Percentiles rank a stretch among this genome's conserved stretches.
Conservation (phyloP, 2,888 invertebrate genomes). For the Phoenoteleia sp. region DNA sequence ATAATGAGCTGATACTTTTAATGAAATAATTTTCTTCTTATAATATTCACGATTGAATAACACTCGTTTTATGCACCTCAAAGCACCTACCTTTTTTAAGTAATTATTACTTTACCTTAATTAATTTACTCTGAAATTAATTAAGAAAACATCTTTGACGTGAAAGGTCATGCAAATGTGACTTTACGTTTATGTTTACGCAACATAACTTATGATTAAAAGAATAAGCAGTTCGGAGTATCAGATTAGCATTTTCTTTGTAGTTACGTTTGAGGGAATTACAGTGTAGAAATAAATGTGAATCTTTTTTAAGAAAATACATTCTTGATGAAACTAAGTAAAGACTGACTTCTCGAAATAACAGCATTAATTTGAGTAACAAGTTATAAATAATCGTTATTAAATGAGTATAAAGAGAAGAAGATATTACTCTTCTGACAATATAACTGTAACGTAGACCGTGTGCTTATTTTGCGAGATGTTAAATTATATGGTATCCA, state of each 20-base stretch:
- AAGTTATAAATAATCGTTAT: conserved; percentile 42
- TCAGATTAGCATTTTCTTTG: not conserved
- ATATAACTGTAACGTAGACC: conserved; percentile 39
- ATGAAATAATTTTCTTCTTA: conserved; percentile 34
- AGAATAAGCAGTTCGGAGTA: not conserved
- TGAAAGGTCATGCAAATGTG: conserved; percentile 32
- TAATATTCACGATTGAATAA: conserved; percentile 6
- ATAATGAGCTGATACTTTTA: conserved; percentile 62
- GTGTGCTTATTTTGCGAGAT: conserved; percentile 40
- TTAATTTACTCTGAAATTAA: too few relatives aligned
- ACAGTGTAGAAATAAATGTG: not conserved
- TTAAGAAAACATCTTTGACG: conserved; percentile 25
- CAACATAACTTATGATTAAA: not conserved
- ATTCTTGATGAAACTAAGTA: not conserved
- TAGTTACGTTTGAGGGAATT: not conserved
- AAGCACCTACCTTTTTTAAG: too few relatives aligned
- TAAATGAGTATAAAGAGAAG: conserved; percentile 41
- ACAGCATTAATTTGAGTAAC: not conserved
- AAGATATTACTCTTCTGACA: conserved; percentile 31
- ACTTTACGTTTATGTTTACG: conserved; percentile 1
- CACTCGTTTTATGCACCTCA: conserved; percentile 9
- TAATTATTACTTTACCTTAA: too few relatives aligned
- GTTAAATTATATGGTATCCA: conserved; percentile 29
- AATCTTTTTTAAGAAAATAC: not conserved
- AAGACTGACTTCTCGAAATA: conserved; percentile 18